These are phyloP conservation scores for Capitella teleta DNA, from an alignment of 1,140 invertebrate species.

Conservation along the genomic window DNA sequence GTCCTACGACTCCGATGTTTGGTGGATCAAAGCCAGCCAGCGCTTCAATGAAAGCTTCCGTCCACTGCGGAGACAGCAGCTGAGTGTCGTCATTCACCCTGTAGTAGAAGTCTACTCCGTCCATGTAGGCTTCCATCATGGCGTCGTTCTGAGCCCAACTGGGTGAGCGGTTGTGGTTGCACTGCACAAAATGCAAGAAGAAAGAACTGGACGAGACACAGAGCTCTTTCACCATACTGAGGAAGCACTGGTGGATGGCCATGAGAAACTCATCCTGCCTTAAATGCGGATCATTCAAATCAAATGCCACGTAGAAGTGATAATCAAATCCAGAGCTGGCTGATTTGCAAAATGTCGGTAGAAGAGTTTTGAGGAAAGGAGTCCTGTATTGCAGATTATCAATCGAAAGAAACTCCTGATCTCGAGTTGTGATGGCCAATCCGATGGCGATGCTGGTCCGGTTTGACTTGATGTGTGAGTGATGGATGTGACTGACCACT, in stretches of 20 bases:
- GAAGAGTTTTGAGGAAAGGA: constrained; percentile 6
- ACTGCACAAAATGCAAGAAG: constrained; percentile 10
- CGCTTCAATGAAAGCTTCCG: constrained; percentile 7
- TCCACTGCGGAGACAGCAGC: constrained; percentile 6
- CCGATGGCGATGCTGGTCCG: constrained; percentile 10
- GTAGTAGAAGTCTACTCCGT: constrained; percentile 12
- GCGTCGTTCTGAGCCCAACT: constrained; percentile 15
- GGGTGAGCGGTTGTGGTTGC: constrained; percentile 7
- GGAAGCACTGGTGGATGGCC: constrained; percentile 3
- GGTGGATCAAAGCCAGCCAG: constrained; percentile 4
- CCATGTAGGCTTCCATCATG: constrained; percentile 13
- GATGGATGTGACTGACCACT: too few species aligned
- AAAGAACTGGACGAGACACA: neutral
- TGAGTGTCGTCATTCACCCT: constrained; percentile 13
- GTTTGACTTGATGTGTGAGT: too few species aligned
- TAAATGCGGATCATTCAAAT: constrained; percentile 6
- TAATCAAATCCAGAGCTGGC: constrained; percentile 8
- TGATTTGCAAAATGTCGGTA: constrained; percentile 10
- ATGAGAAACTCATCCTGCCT: neutral
- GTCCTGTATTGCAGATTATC: constrained; percentile 9
- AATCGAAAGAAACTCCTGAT: neutral
- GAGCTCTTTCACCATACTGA: constrained; percentile 1
- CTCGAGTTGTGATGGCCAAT: constrained; percentile 9
- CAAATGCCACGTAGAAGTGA: constrained; percentile 12
- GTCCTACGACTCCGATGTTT: constrained; percentile 11